Conservation (phyloP, 2,797 vertebrate genomes). For the Catamblyrhynchus diadema region DNA sequence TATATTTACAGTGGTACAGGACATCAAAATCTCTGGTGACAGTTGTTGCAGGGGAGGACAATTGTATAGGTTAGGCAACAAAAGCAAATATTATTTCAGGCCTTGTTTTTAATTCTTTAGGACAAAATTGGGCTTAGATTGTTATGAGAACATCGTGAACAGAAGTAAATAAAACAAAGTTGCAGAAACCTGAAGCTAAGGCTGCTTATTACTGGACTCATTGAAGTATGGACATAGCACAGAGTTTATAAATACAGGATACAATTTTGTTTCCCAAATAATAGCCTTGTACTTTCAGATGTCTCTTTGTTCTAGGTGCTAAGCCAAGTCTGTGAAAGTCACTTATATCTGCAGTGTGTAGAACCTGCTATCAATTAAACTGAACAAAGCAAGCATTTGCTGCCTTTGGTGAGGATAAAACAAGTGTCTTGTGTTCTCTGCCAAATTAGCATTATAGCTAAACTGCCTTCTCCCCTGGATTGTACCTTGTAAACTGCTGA, state of each 20-base stretch:
- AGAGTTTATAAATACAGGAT: background rate
- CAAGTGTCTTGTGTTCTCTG: background rate
- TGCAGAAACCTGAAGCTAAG: background rate
- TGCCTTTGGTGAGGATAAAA: background rate
- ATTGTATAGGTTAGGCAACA: background rate
- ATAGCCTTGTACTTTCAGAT: background rate
- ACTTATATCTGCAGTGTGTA: background rate
- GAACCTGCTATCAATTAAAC: background rate
- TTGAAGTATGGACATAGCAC: background rate
- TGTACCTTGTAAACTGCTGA: background rate
- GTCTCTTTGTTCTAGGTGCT: background rate
- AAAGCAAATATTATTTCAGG: background rate
- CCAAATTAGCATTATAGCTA: background rate
- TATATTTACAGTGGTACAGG: background rate
- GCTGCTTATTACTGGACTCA: background rate
- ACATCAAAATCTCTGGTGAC: background rate
- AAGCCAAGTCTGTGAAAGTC: background rate
- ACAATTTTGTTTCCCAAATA: background rate
- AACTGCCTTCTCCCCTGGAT: background rate
- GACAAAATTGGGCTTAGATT: background rate
- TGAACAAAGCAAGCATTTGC: conserved; percentile 7
- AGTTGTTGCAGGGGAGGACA: background rate
- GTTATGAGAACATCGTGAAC: background rate
- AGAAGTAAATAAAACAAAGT: background rate
- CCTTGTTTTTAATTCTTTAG: background rate